Evolutionary conservation across 37 sponge, comb jelly and placozoan genomes (phyloP), one percentile per base, ranked within the genome.

Genomic region (Eunapius fragilis): DNA sequence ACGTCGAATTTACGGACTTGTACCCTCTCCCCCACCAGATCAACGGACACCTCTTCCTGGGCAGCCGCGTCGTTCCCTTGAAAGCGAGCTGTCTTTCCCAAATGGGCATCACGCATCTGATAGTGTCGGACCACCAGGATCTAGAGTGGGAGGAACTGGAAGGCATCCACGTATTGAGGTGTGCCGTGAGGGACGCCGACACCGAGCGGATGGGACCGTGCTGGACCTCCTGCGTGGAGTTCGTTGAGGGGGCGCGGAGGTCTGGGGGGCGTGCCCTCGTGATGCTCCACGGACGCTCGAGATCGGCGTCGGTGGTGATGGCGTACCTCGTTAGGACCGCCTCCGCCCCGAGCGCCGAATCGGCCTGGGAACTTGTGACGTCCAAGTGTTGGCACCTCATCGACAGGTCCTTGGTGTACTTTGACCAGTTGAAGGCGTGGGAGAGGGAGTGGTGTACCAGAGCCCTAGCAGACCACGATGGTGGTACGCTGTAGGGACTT

Each of bases 11-110:
- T 38, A 77, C 17, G 67, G 84, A 82, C 27, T 84, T 93, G 87
- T 75, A 68, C 33, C 94, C 94, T 14, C 67, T 89, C 2, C 94
- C 94, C 25, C 90, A 89, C 75, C 83, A 83, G 38, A 87, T 93
- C 50, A 90, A 70, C 28, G 31, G 67, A 14, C 41, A 84, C 25
- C 25, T 93, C 13, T 90, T 83, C 47, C 32, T 93, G 37, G 94
- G 94, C 2, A 86, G 87, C 7, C 31, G 94, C 22, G 87, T 85
- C 11, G 71, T 93, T 38, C 67, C 80, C 30, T 72, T 84, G 35
- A 74, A 68, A 19, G 36, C 78, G 35, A 50, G 72, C 12, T 32
- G 25, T 6, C 71, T 93, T 45, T 25, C 13, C 2, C 82, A 78
- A 34, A 70, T 93, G n/a, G 69, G 80, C 0, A 90, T 93, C 27